These are phyloP conservation scores for Hydractinia echinata DNA, from an alignment of 30 jellyfish, hydroid and myxozoan species.

Conservation along the genomic window DNA sequence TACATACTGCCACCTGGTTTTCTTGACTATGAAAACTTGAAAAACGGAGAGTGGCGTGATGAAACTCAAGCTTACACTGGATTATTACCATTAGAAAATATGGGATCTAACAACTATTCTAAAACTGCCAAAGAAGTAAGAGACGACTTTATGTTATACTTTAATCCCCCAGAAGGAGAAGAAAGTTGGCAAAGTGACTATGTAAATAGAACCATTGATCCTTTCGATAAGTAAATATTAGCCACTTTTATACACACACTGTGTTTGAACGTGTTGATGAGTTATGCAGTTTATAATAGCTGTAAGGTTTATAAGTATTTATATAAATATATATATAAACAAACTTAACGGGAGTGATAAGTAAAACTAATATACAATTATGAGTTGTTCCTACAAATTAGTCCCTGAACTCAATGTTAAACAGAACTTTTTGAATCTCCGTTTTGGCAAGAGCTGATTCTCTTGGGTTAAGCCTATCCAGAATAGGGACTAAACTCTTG, in stretches of 20 bases:
- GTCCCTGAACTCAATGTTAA: too few relatives aligned
- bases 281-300: background rate
- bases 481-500: slow-evolving; percentile 6
- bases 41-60: slow-evolving; percentile 33
- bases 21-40: too few relatives aligned
- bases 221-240: background rate
- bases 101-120: slow-evolving; percentile 33
- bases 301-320: background rate
- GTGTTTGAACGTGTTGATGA: background rate
- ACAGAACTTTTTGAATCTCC: background rate
- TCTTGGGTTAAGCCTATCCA: slow-evolving; percentile 4
- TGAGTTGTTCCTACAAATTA: too few relatives aligned
- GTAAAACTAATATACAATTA: too few relatives aligned
- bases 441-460: background rate
- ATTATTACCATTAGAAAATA: slow-evolving; percentile 16
- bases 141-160: slow-evolving; percentile 35
- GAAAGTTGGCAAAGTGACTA: slow-evolving; percentile 40
- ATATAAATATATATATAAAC: too few relatives aligned
- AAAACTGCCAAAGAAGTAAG: slow-evolving; percentile 31
- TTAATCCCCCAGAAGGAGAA: slow-evolving; percentile 36
- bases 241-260: background rate
- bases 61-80: slow-evolving; percentile 28
- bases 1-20: too few relatives aligned
- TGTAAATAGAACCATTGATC: too few relatives aligned
- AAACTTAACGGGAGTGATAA: too few relatives aligned